Base-by-base conservation (phyloP, 2,113 vertebrate species). In the Hydrolagus affinis region DNA sequence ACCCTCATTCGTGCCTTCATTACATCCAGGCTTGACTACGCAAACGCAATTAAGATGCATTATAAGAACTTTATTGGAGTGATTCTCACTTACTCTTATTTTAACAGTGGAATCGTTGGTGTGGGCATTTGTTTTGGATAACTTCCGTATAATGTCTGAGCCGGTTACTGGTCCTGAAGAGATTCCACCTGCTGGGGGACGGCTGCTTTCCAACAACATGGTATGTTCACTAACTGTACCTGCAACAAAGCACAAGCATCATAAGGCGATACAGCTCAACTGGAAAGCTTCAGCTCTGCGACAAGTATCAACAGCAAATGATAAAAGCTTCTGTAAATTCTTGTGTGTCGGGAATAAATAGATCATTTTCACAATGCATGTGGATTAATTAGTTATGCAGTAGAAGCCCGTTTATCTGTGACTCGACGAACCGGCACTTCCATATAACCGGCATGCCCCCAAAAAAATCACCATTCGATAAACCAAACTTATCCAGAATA, bases 221-320 rank as follows among this genome's bases (percentile, higher is more conserved):
- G 97, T 99, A 87, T 99, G 97, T 88, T 99, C 98, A 62, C 97
- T 99, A 86, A 98, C 95, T 19, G 96, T 96, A 87, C 95, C 97
- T 99, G 89, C 73, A 92, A 87, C 15, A 86, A 85, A 19, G 60
- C 56, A 68, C 15, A 19, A 83, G 60, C 28, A 83, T 9, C 44
- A 44, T 19, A 8, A 66, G 30, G 25, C 19, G 15, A 68, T 30
- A 68, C 64, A 17, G 1, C 7, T 62, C 62, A 83, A 1, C 6
- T 66, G 9, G 19, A 28, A 28, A 83, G 25, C 25, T 66, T 3
- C 8, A 66, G 28, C 77, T 66, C 62, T 23, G 23, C 21, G 64
- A 80, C 14, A 62, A 64, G 11, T 8, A 60, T 28, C 77, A 64
- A 62, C 23, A 14, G 25, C 10, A 80, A 64, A 30, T 28, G 59